These are phyloP conservation scores for Nebria ingens DNA, from an alignment of 1,140 invertebrate genomes.

Conservation along the genomic window DNA sequence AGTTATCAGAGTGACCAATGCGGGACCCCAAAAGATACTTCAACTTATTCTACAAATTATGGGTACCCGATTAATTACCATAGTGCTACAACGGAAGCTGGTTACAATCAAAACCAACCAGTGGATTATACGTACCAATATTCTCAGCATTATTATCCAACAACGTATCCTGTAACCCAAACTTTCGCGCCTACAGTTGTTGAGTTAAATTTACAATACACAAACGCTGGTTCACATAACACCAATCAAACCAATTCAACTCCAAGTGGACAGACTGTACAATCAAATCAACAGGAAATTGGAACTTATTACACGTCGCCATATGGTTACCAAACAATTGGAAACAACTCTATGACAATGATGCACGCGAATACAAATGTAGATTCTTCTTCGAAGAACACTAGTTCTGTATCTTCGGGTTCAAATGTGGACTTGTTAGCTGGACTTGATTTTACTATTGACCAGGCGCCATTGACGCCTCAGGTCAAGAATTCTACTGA, in stretches of 20 bases:
- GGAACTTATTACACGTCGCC: constrained; percentile 38
- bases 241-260: constrained; percentile 42
- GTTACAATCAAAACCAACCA: neutral
- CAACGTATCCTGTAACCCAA: constrained; percentile 10
- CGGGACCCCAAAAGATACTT: neutral
- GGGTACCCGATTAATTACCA: neutral
- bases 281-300: constrained; percentile 20
- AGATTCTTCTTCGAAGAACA: neutral
- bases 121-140: neutral
- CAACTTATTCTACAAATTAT: neutral
- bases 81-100: neutral
- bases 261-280: constrained; percentile 18
- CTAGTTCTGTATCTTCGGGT: constrained; percentile 13
- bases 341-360: neutral
- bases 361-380: constrained; percentile 16
- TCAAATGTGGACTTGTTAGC: constrained; percentile 41
- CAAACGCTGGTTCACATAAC: constrained; percentile 27
- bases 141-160: neutral
- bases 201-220: constrained; percentile 22
- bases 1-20: neutral
- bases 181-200: neutral
- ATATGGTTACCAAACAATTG: constrained; percentile 36
- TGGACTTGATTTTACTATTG: constrained; percentile 63
- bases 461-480: constrained; percentile 55
- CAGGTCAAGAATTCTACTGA: constrained; percentile 30